These are phyloP conservation scores for Epicampocera succincta DNA, from an alignment of 2,888 invertebrate species.

Conservation along the genomic window DNA sequence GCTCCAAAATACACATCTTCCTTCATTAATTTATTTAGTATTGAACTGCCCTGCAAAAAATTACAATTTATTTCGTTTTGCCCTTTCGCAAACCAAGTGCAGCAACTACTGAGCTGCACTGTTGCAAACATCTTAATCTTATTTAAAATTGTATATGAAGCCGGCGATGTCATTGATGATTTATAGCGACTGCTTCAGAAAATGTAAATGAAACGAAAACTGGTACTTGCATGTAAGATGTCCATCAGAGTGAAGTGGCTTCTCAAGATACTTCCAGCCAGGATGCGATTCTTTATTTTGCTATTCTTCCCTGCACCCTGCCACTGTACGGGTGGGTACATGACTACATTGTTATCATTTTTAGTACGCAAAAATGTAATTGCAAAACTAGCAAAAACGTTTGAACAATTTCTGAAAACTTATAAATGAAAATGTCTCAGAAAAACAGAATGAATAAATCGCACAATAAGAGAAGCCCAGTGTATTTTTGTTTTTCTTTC, in stretches of 20 bases:
- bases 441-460: conserved; percentile 26
- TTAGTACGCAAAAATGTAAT: conserved; percentile 2
- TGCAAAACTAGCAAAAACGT: conserved; percentile 19
- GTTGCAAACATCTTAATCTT: too few species aligned
- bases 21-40: too few species aligned
- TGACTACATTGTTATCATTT: not conserved
- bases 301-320: too few species aligned
- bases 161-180: not conserved
- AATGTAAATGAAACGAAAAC: conserved; percentile 5
- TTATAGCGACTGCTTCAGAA: not conserved
- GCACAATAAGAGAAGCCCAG: not conserved
- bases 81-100: too few species aligned
- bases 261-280: conserved; percentile 21
- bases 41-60: too few species aligned
- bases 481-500: conserved; percentile 11
- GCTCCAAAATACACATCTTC: too few species aligned
- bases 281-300: too few species aligned
- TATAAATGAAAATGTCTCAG: conserved; percentile 21
- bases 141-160: too few species aligned
- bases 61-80: too few species aligned
- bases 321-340: too few species aligned
- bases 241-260: conserved; percentile 4
- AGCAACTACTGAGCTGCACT: too few species aligned
- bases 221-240: not conserved
- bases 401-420: conserved; percentile 2